phyloP scores from a whole-genome alignment of 1,140 invertebrate species.

The Probaryconus sp. region DNA sequence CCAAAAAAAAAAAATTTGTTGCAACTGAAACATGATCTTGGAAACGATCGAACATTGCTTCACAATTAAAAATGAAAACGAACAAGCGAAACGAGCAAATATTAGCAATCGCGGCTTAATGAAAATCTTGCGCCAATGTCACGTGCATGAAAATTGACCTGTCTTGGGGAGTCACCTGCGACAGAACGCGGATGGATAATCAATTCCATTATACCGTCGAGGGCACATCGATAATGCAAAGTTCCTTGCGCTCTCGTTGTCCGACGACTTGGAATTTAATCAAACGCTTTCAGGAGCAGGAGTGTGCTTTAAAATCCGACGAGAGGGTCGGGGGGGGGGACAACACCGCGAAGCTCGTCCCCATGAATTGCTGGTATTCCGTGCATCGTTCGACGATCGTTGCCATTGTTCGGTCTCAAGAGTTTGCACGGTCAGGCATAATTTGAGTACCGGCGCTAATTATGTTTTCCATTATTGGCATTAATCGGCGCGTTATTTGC shows the following conservation, averaged over 20 bases:
- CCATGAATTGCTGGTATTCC: neutral
- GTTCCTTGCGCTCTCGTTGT: conserved; percentile 8
- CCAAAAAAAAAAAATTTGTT: too few relatives aligned
- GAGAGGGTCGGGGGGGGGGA: too few relatives aligned
- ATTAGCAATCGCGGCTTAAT: conserved; percentile 29
- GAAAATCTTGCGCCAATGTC: conserved; percentile 23
- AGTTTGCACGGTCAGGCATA: conserved; percentile 2
- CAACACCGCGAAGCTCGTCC: neutral
- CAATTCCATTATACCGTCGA: conserved; percentile 41
- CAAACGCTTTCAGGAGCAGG: conserved; percentile 28
- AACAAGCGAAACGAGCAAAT: conserved; percentile 10
- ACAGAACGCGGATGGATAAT: conserved; percentile 30
- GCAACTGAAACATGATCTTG: conserved; percentile 19
- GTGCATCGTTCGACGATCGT: conserved; percentile 3
- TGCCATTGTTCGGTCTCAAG: conserved; percentile 25
- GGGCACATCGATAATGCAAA: conserved; percentile 34
- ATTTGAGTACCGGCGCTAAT: neutral
- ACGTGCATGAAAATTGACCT: conserved; percentile 40
- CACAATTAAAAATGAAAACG: conserved; percentile 27
- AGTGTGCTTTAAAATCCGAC: conserved; percentile 23
- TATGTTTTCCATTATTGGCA: too few relatives aligned
- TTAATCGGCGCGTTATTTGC: too few relatives aligned
- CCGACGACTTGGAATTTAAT: conserved; percentile 40
- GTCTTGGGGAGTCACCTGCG: conserved; percentile 4
- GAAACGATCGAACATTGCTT: conserved; percentile 7